Base-by-base conservation (phyloP, 2,113 vertebrate species). In the Carassius auratus region DNA sequence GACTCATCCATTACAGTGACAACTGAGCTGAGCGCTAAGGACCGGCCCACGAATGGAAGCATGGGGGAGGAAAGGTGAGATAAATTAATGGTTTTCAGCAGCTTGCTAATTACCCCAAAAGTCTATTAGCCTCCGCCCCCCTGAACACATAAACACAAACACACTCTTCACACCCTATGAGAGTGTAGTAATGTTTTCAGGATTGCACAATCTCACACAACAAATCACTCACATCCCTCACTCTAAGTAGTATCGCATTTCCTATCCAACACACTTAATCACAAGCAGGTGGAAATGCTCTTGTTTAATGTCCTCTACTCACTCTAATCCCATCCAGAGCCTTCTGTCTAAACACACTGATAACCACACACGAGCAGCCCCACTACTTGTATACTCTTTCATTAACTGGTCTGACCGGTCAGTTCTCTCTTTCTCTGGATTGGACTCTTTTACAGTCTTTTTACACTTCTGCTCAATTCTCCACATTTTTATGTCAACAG, bases 1-100 rank as follows among this genome's bases (percentile, higher is more conserved):
- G 89, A 89, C 76, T 84, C 90, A 87, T 89, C 90, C 71, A 91
- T 91, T 91, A 90, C 36, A 79, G 73, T 90, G 87, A 88, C 88
- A 80, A 78, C 87, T 88, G 59, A 62, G 76, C 78, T 45, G 59
- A 75, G 48, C 30, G 5, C 23, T 83, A 42, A 33, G 1, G 71
- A 77, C 19, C 10, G 33, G 73, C 38, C 62, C 33, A 42, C 21
- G 64, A 59, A 9, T 52, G 71, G 48, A 66, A 50, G 45, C 50
- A 57, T 69, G 62, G 21, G 14, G n/a, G 21, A 81, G 57, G 68
- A 52, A 26, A 14, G 30, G 48, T 26, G 57, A 86, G 79, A 88
- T 62, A 5, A 90, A 86, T 81, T 78, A 8, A 69, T 64, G 8
- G 55, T 2, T 79, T 75, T 79, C 86, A 84, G 77, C 86, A 82